phyloP scores from a whole-genome alignment of 1,140 invertebrate genomes.

The Anoplophora glabripennis region DNA sequence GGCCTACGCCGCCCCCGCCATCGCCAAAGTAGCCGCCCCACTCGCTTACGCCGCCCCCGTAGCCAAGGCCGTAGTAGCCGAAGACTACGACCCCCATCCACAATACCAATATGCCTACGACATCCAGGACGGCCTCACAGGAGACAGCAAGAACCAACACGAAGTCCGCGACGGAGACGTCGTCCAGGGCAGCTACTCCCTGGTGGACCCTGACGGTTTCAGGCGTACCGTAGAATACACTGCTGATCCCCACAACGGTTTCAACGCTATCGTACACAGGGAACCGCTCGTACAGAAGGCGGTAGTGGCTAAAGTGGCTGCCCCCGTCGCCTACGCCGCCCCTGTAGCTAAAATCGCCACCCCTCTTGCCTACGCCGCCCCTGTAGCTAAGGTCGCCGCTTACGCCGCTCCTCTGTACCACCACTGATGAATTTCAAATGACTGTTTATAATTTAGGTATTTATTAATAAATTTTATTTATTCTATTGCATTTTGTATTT shows the following conservation, averaged over 20 bases:
- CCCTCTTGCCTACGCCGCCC: conserved; percentile 13
- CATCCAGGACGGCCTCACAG: conserved; percentile 50
- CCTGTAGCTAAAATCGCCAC: conserved; percentile 28
- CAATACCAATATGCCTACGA: conserved; percentile 54
- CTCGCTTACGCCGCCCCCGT: conserved; percentile 15
- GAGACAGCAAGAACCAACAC: conserved; percentile 50
- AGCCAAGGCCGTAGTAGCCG: conserved; percentile 27
- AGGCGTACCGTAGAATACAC: conserved; percentile 66
- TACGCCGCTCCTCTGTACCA: neutral
- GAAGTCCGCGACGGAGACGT: conserved; percentile 60
- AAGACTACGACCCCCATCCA: conserved; percentile 52
- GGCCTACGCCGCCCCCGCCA: neutral
- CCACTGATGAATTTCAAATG: neutral
- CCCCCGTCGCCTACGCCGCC: conserved; percentile 63
- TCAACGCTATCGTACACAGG: conserved; percentile 51
- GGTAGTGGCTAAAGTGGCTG: conserved; percentile 29
- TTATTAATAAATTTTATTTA: no score
- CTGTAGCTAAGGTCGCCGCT: conserved; percentile 21
- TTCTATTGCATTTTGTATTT: no score
- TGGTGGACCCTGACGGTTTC: conserved; percentile 63
- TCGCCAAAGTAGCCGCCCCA: conserved; percentile 15
- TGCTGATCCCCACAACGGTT: conserved; percentile 56
- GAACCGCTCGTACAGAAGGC: conserved; percentile 36
- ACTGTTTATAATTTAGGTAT: no score
- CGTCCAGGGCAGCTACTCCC: conserved; percentile 63